Conservation (phyloP, 2,888 invertebrate species). For the Euplexia lucipara region DNA sequence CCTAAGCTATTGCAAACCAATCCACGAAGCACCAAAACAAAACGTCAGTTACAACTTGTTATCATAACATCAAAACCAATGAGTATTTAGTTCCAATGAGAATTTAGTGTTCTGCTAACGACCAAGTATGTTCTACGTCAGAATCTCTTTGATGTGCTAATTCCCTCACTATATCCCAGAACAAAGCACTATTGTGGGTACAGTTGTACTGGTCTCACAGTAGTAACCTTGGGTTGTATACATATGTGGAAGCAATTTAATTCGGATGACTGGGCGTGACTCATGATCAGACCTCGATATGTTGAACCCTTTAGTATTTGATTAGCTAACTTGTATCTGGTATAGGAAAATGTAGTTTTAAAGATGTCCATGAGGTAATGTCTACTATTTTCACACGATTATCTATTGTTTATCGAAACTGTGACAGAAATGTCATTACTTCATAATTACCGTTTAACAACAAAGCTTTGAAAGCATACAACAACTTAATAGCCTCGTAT, state of each 20-base stretch:
- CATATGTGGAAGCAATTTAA: conserved; percentile 24
- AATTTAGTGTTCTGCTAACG: conserved; percentile 53
- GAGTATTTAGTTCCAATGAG: conserved; percentile 43
- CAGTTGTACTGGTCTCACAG: conserved; percentile 44
- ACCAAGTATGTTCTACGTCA: conserved; percentile 64
- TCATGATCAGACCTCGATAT: conserved; percentile 40
- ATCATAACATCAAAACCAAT: conserved; percentile 28
- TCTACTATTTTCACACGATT: background rate
- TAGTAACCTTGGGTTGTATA: conserved; percentile 57
- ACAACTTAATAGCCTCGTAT: no score
- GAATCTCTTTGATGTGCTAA: conserved; percentile 79
- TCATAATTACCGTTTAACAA: background rate
- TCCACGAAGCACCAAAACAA: conserved; percentile 7
- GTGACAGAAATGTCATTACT: background rate
- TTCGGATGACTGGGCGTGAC: conserved; percentile 29
- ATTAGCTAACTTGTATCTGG: conserved; percentile 2
- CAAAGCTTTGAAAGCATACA: background rate
- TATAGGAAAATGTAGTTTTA: background rate
- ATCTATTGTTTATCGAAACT: background rate
- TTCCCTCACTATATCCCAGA: conserved; percentile 70
- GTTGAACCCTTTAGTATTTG: conserved; percentile 2
- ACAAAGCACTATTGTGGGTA: conserved; percentile 74
- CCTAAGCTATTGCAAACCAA: conserved; percentile 1
- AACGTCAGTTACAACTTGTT: conserved; percentile 27
- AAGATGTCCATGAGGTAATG: background rate